phyloP scores from a whole-genome alignment of 2,888 invertebrate genomes.

The Amblyteles armatorius region DNA sequence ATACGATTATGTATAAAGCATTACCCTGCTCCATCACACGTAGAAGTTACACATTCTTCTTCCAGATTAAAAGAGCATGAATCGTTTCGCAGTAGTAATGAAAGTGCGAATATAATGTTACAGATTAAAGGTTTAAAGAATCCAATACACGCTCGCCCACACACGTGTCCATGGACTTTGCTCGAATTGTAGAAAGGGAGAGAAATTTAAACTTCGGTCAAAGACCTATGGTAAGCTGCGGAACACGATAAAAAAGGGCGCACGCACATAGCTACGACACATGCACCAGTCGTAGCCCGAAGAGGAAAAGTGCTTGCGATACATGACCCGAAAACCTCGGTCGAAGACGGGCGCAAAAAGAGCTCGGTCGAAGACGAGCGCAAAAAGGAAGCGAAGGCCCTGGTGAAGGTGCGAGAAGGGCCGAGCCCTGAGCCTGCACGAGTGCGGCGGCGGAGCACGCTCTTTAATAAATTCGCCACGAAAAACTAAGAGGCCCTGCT shows the following conservation, averaged over 20 bases:
- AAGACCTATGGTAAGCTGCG: not conserved
- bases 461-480: slow-evolving; percentile 59
- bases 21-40: no score
- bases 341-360: slow-evolving; percentile 4
- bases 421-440: not conserved
- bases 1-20: no score
- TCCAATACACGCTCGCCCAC: no score
- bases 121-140: no score
- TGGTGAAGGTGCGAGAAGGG: slow-evolving; percentile 17
- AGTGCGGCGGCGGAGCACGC: slow-evolving; percentile 22
- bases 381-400: slow-evolving; percentile 1
- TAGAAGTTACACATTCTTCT: no score
- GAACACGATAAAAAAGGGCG: not conserved
- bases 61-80: no score
- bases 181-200: not conserved
- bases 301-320: slow-evolving; percentile 3
- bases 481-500: slow-evolving; percentile 39
- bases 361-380: slow-evolving; percentile 17
- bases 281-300: not conserved
- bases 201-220: not conserved
- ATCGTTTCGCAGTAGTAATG: no score
- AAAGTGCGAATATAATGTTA: no score
- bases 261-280: not conserved
- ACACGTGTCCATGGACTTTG: not conserved
- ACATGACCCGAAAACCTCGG: slow-evolving; percentile 12